Evolutionary conservation across 2,888 invertebrate genomes (phyloP), one percentile per base, ranked within the genome.

Genomic region (Agrochola lota): DNA sequence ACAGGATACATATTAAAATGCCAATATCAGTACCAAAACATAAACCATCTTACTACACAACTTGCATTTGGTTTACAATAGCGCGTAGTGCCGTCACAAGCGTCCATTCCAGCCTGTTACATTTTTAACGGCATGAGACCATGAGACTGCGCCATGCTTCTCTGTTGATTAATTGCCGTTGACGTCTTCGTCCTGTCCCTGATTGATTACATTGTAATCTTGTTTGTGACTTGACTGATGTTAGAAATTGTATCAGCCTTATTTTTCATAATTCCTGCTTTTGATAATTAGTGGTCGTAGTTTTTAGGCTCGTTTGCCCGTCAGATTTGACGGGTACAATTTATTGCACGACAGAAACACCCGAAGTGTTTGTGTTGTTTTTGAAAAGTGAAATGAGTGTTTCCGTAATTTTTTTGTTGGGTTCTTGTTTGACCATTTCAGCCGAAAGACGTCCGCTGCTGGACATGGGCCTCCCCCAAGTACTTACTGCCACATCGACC

Each of bases 151-250:
- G 87, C 87, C 86, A 86, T 89, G 90, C 91, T 91, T 93, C 91
- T 89, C 91, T 86, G 91, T 95, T 95, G 96, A 96, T 96, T 95
- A 95, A 96, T 96, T 94, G 94, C 92, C 88, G 89, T 77, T 90
- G 91, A 92, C 92, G 91, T 92, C 91, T 92, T 92, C 90, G 90
- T 90, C 90, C 90, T 85, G 60, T 60, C 88, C 89, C 93, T 96
- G 96, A 96, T 96, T 95, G 96, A 96, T 96, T 94, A 94, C 95
- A 93, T 91, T 95, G 94, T 95, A 95, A 96, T 95, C 95, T 95
- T 95, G 95, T 96, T 96, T 95, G 94, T 93, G 95, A 95, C 94
- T 94, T 94, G 95, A 95, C 94, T 92, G 94, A 95, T 95, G 94
- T 91, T 90, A 87, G 89, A 90, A 90, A 91, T 93, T 94, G 92